Evolutionary conservation across 2,888 invertebrate species (phyloP), one percentile per base, ranked within the genome.

Genomic region (Orgyia antiqua): DNA sequence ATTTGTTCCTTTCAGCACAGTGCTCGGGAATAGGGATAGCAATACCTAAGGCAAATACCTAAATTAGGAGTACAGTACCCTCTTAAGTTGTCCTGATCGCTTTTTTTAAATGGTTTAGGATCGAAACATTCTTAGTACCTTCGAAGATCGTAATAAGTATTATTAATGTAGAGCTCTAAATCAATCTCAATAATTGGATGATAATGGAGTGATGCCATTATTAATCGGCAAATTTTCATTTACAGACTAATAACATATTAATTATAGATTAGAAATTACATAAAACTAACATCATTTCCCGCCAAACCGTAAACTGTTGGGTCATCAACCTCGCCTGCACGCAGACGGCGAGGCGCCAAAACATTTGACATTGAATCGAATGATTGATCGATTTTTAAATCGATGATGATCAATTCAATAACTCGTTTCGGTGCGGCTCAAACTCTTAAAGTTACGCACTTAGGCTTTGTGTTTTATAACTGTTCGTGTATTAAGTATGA

Each of bases 321-420:
- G 69, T 72, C 70, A 61, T 58, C 53, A 68, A 73, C 63, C 78
- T 56, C 43, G 38, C 46, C 50, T 60, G 58, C 60, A 65, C 57
- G 57, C 58, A 79, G 79, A 79, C 79, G 52, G 67, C 59, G 26
- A 68, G 80, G 79, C 79, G 79, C 80, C 80, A 57, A 58, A 57
- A 58, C 51, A 42, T 50, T 47, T 57, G 60, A 58, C 63, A 65
- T 57, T 64, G 67, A 64, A 62, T 55, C 55, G 39, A 46, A 48
- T 72, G 71, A 74, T 75, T 75, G 71, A 78, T 78, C 51, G 61
- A 64, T 62, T 51, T 59, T 61, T 69, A 58, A 64, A 48, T 68
- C 23, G 10, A 23, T 63, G 54, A 45, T 49, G 41, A 45, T 44
- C 52, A 34, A 45, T 51, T 42, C 39, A 38, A 36, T 40, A 46